Percentiles rank a stretch among this genome's conserved stretches.
Conservation (phyloP, 2,888 invertebrate genomes). For the Acanthosepion pharaonis region DNA sequence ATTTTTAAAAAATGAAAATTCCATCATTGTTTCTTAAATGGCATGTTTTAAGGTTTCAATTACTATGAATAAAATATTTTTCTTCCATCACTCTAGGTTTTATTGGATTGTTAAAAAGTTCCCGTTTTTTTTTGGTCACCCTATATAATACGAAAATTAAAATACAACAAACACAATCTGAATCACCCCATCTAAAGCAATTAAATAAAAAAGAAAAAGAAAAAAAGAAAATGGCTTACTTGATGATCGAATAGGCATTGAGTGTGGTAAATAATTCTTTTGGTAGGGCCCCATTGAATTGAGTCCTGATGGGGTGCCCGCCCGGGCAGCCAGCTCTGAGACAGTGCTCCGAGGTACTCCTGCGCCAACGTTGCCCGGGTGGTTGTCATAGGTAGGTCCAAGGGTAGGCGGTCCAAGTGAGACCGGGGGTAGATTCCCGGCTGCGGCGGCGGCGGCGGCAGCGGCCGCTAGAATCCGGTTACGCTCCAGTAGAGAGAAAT, state of each 20-base stretch:
- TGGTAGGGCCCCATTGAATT: conserved; percentile 43
- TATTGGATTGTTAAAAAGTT: no score
- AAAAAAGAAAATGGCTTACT: neutral
- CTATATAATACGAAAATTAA: no score
- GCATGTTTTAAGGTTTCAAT: no score
- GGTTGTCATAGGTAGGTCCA: conserved; percentile 41
- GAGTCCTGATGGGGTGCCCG: conserved; percentile 38
- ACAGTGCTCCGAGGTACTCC: conserved; percentile 46
- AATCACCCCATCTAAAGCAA: no score
- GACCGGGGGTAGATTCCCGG: conserved; percentile 5
- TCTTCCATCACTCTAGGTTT: no score
- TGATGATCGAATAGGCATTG: conserved; percentile 39
- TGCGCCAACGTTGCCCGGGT: conserved; percentile 2
- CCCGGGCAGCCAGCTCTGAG: conserved; percentile 42
- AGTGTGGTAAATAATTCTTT: conserved; percentile 42
- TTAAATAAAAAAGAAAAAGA: neutral
- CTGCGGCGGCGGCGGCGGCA: neutral
- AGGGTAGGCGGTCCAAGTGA: conserved; percentile 14
- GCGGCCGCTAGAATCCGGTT: conserved; percentile 41
- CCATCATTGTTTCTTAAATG: no score
- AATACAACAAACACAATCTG: no score
- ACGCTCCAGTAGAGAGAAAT: conserved; percentile 41
- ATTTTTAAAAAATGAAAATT: no score
- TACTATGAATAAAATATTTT: no score
- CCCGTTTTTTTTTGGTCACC: no score